phyloP scores from a whole-genome alignment of 2,113 vertebrate genomes.

The Panthera uncia region DNA sequence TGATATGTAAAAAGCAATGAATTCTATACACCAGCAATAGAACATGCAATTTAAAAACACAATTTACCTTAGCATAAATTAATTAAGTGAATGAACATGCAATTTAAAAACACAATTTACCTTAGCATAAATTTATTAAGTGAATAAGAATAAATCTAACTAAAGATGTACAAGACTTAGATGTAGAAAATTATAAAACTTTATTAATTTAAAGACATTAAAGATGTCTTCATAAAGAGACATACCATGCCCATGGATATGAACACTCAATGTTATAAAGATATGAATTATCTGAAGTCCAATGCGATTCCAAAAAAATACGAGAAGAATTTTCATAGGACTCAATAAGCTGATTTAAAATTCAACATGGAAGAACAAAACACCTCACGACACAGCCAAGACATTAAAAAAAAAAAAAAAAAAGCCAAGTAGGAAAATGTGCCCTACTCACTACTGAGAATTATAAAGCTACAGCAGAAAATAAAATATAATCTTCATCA shows the following conservation, averaged over 20 bases:
- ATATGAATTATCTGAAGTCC: background rate
- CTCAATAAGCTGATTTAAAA: background rate
- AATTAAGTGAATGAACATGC: background rate
- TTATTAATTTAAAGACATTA: background rate
- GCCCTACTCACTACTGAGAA: background rate
- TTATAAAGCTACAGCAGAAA: background rate
- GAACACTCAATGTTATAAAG: background rate
- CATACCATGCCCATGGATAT: background rate
- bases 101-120: background rate
- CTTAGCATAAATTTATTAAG: background rate
- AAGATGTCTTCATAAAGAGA: background rate
- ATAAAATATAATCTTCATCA: background rate
- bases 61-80: background rate
- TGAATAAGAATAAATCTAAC: background rate
- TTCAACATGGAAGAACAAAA: background rate
- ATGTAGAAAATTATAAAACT: background rate
- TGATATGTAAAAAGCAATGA: background rate
- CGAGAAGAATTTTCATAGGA: background rate
- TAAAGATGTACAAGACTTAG: background rate
- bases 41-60: background rate
- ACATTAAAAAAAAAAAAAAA: background rate
- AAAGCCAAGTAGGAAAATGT: background rate
- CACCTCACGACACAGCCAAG: background rate
- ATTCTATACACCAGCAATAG: background rate
- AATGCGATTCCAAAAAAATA: background rate